Evolutionary conservation across 2,797 vertebrate genomes (phyloP), one percentile per base, ranked within the genome.

Genomic region (Poeciliopsis infans): DNA sequence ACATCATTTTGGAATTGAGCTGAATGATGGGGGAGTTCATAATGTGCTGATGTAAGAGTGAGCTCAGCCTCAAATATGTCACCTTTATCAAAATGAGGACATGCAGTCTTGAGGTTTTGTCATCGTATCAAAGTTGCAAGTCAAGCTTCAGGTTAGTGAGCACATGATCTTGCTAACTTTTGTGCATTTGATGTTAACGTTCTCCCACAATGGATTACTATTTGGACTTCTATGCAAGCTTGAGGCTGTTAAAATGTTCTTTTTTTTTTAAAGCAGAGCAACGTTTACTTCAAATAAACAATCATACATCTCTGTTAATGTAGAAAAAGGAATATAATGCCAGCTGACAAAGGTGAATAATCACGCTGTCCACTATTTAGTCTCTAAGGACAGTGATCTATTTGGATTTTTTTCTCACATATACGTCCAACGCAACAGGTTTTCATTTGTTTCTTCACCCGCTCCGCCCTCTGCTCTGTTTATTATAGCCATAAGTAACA

Each of bases 401-500:
- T 25, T 12, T 47, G 39, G n/a, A 25, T 68, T 57, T 20, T 36
- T 23, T 33, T 43, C 64, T 25, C 49, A 51, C 20, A 61, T 75
- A 31, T 55, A 18, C 16, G 5, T 75, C 39, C 41, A 31, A 23
- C 0, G n/a, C 53, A 45, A 59, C 51, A n/a, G n/a, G 55, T 18
- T 57, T 61, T 75, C 25, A 57, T 41, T 43, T 18, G 41, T 43
- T 61, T 31, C 41, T 59, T 46, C 43, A 2, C 12, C 36, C 3
- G 8, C 41, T 28, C 47, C 41, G 18, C 41, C n/a, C 57, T 64
- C 57, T 61, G 57, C 74, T 46, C 25, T 20, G 11, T 64, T 76
- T 76, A 76, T 76, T 76, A 31, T 45, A 31, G 25, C 74, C 39
- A 57, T 41, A 31, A 41, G 51, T 57, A 57, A 41, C 51, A 18